Evolutionary conservation across 2,797 vertebrate genomes (phyloP).

Genomic region (Chloroceryle amazona): DNA sequence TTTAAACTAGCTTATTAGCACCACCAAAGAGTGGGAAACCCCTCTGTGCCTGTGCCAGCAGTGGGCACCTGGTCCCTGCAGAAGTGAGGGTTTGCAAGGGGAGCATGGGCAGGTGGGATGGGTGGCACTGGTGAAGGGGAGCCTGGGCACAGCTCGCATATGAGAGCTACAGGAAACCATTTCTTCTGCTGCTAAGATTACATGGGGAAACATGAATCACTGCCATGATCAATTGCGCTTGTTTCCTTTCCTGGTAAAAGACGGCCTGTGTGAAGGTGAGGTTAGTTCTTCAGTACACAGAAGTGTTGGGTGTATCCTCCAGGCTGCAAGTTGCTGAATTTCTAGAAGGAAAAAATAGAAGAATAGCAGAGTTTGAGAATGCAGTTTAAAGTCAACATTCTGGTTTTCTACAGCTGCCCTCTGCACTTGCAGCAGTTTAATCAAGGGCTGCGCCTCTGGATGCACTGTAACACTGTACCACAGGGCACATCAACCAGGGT

Average conservation of each 20-base stretch:
- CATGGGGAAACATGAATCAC: background rate
- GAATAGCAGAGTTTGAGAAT: background rate
- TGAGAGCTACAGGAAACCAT: background rate
- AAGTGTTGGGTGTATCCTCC: constrained; percentile 2
- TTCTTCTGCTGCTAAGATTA: constrained; percentile 24
- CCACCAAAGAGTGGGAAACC: background rate
- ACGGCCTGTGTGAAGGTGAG: background rate
- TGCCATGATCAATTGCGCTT: background rate
- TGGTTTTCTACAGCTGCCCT: background rate
- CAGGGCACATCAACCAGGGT: background rate
- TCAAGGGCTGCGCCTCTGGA: fast-evolving
- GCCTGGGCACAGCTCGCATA: background rate
- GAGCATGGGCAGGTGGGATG: fast-evolving
- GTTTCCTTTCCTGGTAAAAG: constrained; percentile 45
- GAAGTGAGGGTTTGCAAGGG: background rate
- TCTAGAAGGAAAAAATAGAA: background rate
- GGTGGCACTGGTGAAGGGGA: fast-evolving
- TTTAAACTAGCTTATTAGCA: background rate
- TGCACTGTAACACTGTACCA: fast-evolving
- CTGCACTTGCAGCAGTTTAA: background rate
- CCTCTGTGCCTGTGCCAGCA: fast-evolving
- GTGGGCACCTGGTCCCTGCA: fast-evolving
- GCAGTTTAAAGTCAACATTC: background rate
- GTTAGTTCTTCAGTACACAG: background rate
- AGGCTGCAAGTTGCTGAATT: background rate